phyloP scores from a whole-genome alignment of 2,113 vertebrate species.

The Lota lota region DNA sequence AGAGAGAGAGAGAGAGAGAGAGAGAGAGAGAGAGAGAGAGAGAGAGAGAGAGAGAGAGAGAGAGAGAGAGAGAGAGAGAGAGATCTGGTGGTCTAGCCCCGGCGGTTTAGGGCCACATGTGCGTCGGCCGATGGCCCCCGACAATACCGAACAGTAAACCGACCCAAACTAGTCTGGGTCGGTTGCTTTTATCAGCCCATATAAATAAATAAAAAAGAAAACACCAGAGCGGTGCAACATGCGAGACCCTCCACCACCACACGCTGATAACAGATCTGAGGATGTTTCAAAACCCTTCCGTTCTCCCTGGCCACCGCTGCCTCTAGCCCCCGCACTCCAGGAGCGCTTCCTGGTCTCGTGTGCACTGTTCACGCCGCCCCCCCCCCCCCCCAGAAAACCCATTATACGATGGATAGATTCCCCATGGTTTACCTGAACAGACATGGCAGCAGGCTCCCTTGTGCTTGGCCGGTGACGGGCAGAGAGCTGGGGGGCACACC shows the following conservation, averaged over 20 bases:
- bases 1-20: no score
- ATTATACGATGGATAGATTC: no score
- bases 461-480: slow-evolving; percentile 67
- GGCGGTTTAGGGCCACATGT: no score
- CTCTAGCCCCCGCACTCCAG: neutral
- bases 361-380: no score
- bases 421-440: slow-evolving; percentile 67
- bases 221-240: slow-evolving; percentile 42
- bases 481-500: slow-evolving; percentile 78
- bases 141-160: slow-evolving; percentile 26
- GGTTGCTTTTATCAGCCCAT: slow-evolving; percentile 63
- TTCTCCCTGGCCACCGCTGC: neutral
- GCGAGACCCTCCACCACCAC: slow-evolving; percentile 51
- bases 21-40: no score
- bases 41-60: no score
- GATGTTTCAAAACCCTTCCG: slow-evolving; percentile 22
- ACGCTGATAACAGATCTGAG: slow-evolving; percentile 47
- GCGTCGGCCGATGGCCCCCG: slow-evolving; percentile 10
- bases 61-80: no score
- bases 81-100: neutral
- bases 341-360: neutral
- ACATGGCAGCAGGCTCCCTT: slow-evolving; percentile 74
- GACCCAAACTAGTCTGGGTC: slow-evolving; percentile 53
- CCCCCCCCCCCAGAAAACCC: no score
- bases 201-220: slow-evolving; percentile 62